Evolutionary conservation across 1,140 invertebrate genomes (phyloP).

Genomic region (Pachyrhynchus sulphureomaculatus): DNA sequence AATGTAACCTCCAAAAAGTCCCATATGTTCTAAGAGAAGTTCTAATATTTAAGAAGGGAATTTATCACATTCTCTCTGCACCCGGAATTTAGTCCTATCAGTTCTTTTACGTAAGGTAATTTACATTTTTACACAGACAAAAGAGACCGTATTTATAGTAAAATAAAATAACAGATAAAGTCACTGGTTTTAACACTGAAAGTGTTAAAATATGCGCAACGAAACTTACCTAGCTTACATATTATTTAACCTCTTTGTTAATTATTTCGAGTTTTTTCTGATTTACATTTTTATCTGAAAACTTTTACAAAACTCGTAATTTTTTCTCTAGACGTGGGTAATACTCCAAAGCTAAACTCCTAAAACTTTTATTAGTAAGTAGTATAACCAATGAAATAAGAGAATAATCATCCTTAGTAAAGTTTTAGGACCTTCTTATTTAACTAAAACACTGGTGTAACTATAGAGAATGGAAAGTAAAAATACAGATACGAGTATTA

Average conservation of each 20-base stretch:
- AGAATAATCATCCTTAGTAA: too few species aligned
- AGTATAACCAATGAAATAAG: too few species aligned
- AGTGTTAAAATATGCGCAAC: slow-evolving; percentile 15
- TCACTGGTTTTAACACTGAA: slow-evolving; percentile 5
- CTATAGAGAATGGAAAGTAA: too few species aligned
- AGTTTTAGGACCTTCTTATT: too few species aligned
- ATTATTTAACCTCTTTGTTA: slow-evolving; percentile 14
- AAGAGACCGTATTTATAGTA: slow-evolving; percentile 15
- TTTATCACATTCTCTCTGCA: slow-evolving; percentile 5
- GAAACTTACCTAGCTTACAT: slow-evolving; percentile 13
- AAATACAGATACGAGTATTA: too few species aligned
- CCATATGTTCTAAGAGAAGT: slow-evolving; percentile 3
- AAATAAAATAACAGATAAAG: slow-evolving; percentile 20
- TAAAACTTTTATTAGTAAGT: too few species aligned
- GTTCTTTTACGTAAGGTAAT: slow-evolving; percentile 10
- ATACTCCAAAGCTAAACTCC: too few species aligned
- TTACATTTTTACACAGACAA: slow-evolving; percentile 17
- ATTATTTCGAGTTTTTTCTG: slow-evolving; percentile 14
- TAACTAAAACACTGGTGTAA: too few species aligned
- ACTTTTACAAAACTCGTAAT: neutral
- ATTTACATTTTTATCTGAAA: slow-evolving; percentile 8
- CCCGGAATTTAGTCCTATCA: slow-evolving; percentile 10
- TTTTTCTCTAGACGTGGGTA: too few species aligned
- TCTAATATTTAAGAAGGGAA: slow-evolving; percentile 8
- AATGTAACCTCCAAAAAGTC: neutral